These are phyloP conservation scores for Amphiura filiformis DNA, from an alignment of 35 echinoderm and acorn worm species.

Conservation along the genomic window DNA sequence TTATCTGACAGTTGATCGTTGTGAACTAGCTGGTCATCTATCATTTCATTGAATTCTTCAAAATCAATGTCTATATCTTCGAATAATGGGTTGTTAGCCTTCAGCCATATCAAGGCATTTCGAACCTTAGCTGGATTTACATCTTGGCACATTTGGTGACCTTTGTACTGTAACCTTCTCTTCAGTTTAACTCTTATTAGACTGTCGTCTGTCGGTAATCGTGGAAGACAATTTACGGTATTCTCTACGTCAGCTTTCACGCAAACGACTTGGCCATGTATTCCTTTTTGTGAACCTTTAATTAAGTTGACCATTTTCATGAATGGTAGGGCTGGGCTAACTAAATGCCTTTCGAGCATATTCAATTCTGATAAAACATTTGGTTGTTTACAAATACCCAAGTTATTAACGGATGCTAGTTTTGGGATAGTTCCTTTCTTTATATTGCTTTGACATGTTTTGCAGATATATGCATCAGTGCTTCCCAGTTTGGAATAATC, in stretches of 20 bases:
- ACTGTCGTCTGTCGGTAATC: constrained; percentile 27
- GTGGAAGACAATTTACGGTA: constrained; percentile 36
- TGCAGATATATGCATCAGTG: constrained; percentile 1
- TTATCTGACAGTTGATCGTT: neutral
- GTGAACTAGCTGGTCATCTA: constrained; percentile 1
- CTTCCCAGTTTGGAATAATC: neutral
- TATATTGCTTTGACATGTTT: constrained; percentile 43
- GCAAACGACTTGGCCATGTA: too few relatives aligned
- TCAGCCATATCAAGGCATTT: constrained; percentile 49
- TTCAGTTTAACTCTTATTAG: constrained; percentile 67
- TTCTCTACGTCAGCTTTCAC: too few relatives aligned
- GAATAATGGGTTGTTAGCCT: constrained; percentile 48
- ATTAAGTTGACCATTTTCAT: too few relatives aligned
- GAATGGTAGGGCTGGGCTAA: constrained; percentile 48
- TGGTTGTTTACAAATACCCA: constrained; percentile 22
- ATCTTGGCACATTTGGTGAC: constrained; percentile 64
- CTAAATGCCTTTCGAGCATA: constrained; percentile 53
- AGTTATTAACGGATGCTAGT: constrained; percentile 38
- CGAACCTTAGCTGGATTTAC: constrained; percentile 46
- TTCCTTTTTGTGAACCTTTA: too few relatives aligned
- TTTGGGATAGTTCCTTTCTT: neutral
- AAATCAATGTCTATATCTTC: constrained; percentile 19
- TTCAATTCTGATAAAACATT: constrained; percentile 15
- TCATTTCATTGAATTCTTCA: constrained; percentile 42
- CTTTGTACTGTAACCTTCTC: constrained; percentile 58